Conservation (phyloP, 2,797 vertebrate species). For the Notoglanidium macrostoma region DNA sequence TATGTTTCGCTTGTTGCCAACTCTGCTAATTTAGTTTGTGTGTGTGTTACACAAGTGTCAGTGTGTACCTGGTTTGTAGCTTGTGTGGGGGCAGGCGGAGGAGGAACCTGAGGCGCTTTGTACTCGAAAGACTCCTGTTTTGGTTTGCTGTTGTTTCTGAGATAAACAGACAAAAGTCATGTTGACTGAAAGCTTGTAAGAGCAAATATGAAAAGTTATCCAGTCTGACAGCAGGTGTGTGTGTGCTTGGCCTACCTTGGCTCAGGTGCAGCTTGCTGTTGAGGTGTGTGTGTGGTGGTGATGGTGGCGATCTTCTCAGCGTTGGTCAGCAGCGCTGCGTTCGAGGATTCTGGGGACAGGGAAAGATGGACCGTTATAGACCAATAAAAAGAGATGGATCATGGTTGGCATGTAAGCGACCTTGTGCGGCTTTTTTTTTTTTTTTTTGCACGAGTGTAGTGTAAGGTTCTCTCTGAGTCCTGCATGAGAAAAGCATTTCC, state of each 20-base stretch:
- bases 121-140: constrained; percentile 96
- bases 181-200: background rate
- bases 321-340: constrained; percentile 95
- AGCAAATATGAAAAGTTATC: background rate
- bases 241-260: constrained; percentile 79
- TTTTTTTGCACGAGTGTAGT: background rate
- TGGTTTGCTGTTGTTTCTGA: constrained; percentile 94
- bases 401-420: background rate
- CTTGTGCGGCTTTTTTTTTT: background rate
- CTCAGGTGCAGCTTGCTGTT: constrained; percentile 85
- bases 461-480: background rate
- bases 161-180: background rate
- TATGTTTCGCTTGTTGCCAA: background rate
- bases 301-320: constrained; percentile 99
- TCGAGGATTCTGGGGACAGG: constrained; percentile 72
- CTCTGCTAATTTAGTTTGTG: background rate
- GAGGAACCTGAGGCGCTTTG: constrained; percentile 79
- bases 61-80: constrained; percentile 82
- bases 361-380: background rate
- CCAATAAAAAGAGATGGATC: background rate
- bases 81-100: constrained; percentile 76
- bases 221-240: background rate
- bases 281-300: constrained; percentile 94
- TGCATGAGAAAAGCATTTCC: constrained; percentile 30
- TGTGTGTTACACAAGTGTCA: background rate